phyloP scores from a whole-genome alignment of 1,140 invertebrate species.

The Babylonia areolata region DNA sequence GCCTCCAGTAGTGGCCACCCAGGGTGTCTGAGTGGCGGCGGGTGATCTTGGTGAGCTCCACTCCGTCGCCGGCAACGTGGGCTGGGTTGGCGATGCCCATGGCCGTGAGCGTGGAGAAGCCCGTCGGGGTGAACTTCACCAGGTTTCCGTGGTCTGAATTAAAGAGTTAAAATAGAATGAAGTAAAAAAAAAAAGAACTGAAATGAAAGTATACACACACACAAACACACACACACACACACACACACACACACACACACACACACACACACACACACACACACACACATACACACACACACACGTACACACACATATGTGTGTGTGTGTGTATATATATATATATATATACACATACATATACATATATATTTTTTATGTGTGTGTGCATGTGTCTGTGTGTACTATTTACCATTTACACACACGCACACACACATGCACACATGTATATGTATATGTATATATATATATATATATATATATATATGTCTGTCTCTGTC shows the following conservation, averaged over 20 bases:
- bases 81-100: background rate
- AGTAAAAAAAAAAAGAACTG: too few relatives aligned
- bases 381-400: background rate
- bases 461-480: background rate
- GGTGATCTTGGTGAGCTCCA: background rate
- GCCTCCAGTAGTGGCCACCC: too few relatives aligned
- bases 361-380: background rate
- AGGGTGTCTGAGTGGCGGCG: background rate
- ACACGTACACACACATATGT: background rate
- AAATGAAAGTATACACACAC: background rate
- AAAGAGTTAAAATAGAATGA: too few relatives aligned
- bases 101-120: background rate
- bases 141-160: background rate
- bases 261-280: background rate
- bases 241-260: background rate
- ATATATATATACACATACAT: background rate
- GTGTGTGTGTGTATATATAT: background rate
- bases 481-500: slow-evolving; percentile 3
- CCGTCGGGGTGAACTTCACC: background rate
- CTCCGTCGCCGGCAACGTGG: background rate
- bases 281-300: background rate
- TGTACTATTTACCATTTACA: too few relatives aligned
- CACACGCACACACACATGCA: background rate
- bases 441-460: background rate
- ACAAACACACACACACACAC: background rate